Conservation (phyloP, 2,113 vertebrate species). For the Gadus macrocephalus region DNA sequence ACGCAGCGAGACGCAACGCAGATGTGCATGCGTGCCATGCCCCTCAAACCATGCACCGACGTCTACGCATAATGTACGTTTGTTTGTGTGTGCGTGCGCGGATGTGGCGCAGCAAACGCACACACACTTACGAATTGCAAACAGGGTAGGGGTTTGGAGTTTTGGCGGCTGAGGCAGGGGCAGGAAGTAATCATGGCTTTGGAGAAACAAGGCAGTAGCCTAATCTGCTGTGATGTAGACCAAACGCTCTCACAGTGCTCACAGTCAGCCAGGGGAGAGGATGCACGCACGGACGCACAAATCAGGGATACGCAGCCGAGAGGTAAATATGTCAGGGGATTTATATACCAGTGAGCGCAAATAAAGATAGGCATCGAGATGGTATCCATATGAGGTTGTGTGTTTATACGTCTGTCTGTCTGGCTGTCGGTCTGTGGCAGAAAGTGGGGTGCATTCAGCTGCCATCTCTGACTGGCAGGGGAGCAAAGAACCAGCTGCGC, state of each 20-base stretch:
- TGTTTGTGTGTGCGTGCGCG: too few species aligned
- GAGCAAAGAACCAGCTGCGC: conserved; percentile 19
- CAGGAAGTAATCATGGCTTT: conserved; percentile 78
- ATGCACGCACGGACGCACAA: not conserved
- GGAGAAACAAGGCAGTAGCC: conserved; percentile 67
- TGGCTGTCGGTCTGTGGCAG: conserved; percentile 18
- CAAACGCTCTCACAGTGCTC: conserved; percentile 68
- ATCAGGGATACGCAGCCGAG: not conserved
- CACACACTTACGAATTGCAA: conserved; percentile 8
- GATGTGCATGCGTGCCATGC: conserved; percentile 49
- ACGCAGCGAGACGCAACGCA: conserved; percentile 52
- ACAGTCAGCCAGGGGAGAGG: conserved; percentile 51
- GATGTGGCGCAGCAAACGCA: conserved; percentile 4
- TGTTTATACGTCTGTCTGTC: not conserved
- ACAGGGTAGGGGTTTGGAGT: conserved; percentile 18
- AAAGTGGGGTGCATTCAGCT: conserved; percentile 17
- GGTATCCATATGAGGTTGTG: conserved; percentile 30
- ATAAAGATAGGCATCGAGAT: not conserved
- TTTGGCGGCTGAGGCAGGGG: conserved; percentile 57
- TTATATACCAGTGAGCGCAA: too few species aligned
- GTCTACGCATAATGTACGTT: not conserved
- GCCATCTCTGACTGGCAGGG: conserved; percentile 28
- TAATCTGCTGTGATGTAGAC: conserved; percentile 75
- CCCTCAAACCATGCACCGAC: not conserved
- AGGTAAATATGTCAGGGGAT: too few species aligned